Evolutionary conservation across 2,888 invertebrate species (phyloP), one percentile per base, ranked within the genome.

Genomic region (Plebejus melissa): DNA sequence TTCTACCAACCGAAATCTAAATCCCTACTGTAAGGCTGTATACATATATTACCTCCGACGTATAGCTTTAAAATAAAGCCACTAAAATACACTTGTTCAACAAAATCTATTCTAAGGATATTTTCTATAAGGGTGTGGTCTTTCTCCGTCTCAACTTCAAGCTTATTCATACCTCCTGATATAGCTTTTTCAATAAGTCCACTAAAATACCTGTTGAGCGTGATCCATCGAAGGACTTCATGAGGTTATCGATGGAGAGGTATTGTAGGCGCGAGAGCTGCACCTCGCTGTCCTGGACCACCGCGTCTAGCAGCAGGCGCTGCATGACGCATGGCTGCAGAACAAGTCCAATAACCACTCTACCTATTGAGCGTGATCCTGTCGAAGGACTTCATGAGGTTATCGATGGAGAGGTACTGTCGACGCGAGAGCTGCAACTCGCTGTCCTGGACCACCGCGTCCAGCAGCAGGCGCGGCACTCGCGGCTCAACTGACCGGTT

Each of bases 181-280:
- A 46, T 9, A 46, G 9, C 41, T 46, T 11, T 9, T 46, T 46
- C 9, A 9, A 54, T 13, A 54, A 54, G 50, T 54, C 50, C 50
- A 54, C 41, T 46, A 46, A 9, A 46, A 46, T 83, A 95, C 96
- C 96, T 95, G 83, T 96, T 96, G 5, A 96, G 92, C 65, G 94
- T 91, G 87, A 96, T 82, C 96, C 94, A 69, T 94, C 90, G 80
- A 96, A 93, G 0, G 95, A 95, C 78, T 94, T 91, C 41, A 92
- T 81, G 6, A 95, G 87, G 69, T 94, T 94, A 76, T 94, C 90
- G 16, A 95, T 93, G 0, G 95, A 95, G 5, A 95, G 88, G 83
- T 96, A 97, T 89, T 97, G 97, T 76, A 95, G 93, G 76, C 96
- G 94, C 0, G 96, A 96, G 65, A 97, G 86, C 84, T 96, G 96